phyloP scores from a whole-genome alignment of 2,113 vertebrate species.

The Motacilla tschutschensis region DNA sequence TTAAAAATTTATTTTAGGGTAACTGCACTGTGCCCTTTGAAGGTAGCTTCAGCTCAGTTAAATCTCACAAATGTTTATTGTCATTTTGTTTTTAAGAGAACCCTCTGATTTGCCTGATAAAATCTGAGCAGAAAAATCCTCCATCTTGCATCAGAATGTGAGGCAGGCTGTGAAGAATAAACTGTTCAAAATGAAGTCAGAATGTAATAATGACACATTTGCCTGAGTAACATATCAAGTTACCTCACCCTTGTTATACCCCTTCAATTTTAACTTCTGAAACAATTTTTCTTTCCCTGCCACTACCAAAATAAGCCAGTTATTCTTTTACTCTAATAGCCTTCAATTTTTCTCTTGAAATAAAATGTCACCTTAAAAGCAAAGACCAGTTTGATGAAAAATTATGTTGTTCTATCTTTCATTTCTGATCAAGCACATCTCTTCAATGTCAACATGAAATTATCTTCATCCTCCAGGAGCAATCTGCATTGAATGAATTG shows the following conservation, averaged over 20 bases:
- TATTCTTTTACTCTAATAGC: not conserved
- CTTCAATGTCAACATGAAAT: conserved; percentile 6
- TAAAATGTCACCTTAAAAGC: not conserved
- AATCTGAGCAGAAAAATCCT: not conserved
- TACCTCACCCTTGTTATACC: not conserved
- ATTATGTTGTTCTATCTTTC: conserved; percentile 14
- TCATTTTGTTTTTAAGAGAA: not conserved
- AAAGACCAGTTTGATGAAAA: not conserved
- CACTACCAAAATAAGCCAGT: not conserved
- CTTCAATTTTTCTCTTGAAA: not conserved
- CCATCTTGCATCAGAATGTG: not conserved
- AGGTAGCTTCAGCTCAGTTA: not conserved
- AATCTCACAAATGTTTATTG: not conserved
- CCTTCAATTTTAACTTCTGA: not conserved
- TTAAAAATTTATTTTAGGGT: not conserved
- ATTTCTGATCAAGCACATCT: not conserved
- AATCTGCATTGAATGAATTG: not conserved
- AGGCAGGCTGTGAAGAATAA: not conserved
- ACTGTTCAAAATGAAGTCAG: not conserved
- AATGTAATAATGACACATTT: not conserved
- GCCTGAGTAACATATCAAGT: not conserved
- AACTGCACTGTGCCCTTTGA: not conserved
- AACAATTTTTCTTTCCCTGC: not conserved
- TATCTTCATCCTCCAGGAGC: not conserved
- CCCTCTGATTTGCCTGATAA: not conserved